Base-by-base conservation (phyloP, 2,797 vertebrate species). In the Sebastes trivittatus region DNA sequence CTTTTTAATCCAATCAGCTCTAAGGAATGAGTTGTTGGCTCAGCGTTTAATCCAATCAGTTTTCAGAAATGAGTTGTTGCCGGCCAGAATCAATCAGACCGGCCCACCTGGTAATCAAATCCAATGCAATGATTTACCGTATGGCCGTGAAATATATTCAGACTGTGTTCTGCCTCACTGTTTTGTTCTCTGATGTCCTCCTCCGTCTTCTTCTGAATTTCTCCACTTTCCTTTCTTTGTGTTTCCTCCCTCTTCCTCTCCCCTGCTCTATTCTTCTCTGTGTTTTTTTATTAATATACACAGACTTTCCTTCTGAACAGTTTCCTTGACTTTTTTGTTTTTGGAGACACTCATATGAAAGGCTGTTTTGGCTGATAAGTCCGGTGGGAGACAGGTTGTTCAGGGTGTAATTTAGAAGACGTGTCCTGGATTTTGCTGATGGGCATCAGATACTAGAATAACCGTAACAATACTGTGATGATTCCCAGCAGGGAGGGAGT, bases 1-100 rank as follows among this genome's bases (percentile, higher is more conserved):
- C 2, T 7, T 66, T 80, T 77, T 83, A 78, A 87, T 89, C 88
- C 87, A 87, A 77, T 89, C 85, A 60, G 79, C 42, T 74, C 18
- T 55, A 55, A 83, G 62, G 76, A 83, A 67, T 25, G 70, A 82
- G 65, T 69, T 72, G 78, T 64, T 61, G 59, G 72, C 70, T 85
- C 83, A 77, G 67, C 34, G 6, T 83, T 89, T 90, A 82, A 90
- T 88, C 80, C 87, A 85, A 87, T 90, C 88, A 76, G 30, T 49
- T 80, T 87, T 84, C 71, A 27, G 58, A 73, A 80, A 83, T 76
- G 80, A 84, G 72, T 70, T 79, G 83, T 86, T 81, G 81, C 69
- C 18, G 42, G 71, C 75, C 83, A 83, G 85, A 85, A 91, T 88
- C 80, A 80, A 82, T 88, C 81, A 60, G 74, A 4, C 68, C 78